Evolutionary conservation across 2,888 invertebrate species (phyloP).

Genomic region (Diloba caeruleocephala): DNA sequence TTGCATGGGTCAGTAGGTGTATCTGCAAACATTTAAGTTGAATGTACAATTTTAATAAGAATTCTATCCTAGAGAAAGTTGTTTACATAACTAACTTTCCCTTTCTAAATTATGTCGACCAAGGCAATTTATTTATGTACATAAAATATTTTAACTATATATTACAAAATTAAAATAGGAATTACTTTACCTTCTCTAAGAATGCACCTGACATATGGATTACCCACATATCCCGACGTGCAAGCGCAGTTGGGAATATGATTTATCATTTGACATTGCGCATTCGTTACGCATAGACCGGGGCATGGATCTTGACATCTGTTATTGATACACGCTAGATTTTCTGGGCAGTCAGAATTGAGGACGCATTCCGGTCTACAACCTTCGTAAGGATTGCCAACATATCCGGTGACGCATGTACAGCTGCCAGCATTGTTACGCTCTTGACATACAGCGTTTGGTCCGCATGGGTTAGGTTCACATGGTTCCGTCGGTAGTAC

Average conservation of each 20-base stretch:
- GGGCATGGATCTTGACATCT: slow-evolving; percentile 93
- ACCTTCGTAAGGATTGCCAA: slow-evolving; percentile 92
- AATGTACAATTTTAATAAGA: too few species aligned
- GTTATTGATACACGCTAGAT: slow-evolving; percentile 91
- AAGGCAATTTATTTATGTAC: too few species aligned
- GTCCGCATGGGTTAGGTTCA: slow-evolving; percentile 90
- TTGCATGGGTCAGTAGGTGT: slow-evolving; percentile 90
- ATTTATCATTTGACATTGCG: slow-evolving; percentile 92
- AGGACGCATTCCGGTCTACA: slow-evolving; percentile 93
- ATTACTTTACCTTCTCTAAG: slow-evolving; percentile 73
- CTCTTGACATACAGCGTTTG: slow-evolving; percentile 91
- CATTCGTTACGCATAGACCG: slow-evolving; percentile 93
- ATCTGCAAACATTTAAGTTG: slow-evolving; percentile 61
- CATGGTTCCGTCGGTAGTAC: slow-evolving; percentile 80
- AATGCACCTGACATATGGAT: slow-evolving; percentile 90
- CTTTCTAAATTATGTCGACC: too few species aligned
- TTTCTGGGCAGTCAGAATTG: slow-evolving; percentile 91
- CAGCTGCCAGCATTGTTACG: slow-evolving; percentile 91
- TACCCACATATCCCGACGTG: slow-evolving; percentile 90
- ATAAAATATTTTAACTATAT: too few species aligned
- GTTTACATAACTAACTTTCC: too few species aligned
- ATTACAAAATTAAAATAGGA: slow-evolving; percentile 1
- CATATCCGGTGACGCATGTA: slow-evolving; percentile 91
- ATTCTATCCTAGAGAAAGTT: too few species aligned
- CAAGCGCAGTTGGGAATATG: slow-evolving; percentile 94